Percentiles rank a stretch among this genome's conserved stretches.
These are phyloP conservation scores for Mareca strepera DNA, from an alignment of 2,797 vertebrate genomes.

Conservation along the genomic window DNA sequence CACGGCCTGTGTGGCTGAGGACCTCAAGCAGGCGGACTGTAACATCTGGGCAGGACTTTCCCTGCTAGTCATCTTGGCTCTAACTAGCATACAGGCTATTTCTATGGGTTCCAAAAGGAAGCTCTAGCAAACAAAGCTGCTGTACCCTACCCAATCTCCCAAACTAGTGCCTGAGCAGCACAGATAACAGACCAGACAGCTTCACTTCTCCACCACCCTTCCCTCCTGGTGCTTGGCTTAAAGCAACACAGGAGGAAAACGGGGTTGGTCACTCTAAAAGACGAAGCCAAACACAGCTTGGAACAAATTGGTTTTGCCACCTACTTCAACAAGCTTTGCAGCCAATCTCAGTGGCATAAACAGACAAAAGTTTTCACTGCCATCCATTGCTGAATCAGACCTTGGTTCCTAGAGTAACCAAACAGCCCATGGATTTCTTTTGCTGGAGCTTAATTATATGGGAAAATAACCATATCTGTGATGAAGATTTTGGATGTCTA, in stretches of 20 bases:
- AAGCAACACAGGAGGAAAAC: neutral
- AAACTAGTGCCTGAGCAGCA: neutral
- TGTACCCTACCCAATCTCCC: fast-evolving
- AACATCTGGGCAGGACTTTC: neutral
- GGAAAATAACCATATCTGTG: neutral
- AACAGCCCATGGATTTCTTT: neutral
- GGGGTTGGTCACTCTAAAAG: neutral
- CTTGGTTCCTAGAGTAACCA: neutral
- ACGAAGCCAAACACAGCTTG: neutral
- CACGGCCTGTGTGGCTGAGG: neutral
- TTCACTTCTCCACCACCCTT: neutral
- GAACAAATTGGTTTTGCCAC: neutral
- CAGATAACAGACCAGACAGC: neutral
- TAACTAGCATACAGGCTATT: neutral
- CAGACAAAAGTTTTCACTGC: neutral
- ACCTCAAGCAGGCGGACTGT: neutral
- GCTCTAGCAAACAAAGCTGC: neutral
- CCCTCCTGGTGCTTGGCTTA: fast-evolving
- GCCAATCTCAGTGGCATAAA: neutral
- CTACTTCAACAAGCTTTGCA: neutral
- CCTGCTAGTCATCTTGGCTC: neutral
- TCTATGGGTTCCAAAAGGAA: neutral
- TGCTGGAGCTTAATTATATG: neutral
- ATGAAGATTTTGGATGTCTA: neutral
- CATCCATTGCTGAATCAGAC: neutral